phyloP scores from a whole-genome alignment of 2,113 vertebrate species.

The Ceyx melanurus region DNA sequence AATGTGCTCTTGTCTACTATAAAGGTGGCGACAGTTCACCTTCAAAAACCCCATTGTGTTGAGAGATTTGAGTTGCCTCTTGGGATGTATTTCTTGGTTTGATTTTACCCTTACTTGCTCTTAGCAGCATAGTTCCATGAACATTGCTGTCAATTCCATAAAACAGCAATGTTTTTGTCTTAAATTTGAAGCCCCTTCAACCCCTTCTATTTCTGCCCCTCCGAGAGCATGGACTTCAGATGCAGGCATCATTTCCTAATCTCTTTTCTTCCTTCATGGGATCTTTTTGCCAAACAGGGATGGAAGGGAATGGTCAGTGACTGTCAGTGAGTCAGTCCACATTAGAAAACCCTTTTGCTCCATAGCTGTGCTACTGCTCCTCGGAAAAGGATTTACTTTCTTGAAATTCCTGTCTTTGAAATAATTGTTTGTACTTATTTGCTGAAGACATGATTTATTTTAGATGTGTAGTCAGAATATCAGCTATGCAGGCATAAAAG shows the following conservation, averaged over 20 bases:
- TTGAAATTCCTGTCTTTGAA: background rate
- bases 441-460: background rate
- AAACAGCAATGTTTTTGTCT: background rate
- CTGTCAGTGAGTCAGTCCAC: accelerated
- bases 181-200: background rate
- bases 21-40: background rate
- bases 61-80: background rate
- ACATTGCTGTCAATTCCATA: background rate
- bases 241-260: background rate
- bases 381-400: background rate
- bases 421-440: background rate
- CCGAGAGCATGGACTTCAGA: background rate
- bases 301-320: background rate
- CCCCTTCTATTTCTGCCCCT: background rate
- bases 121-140: background rate
- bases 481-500: background rate
- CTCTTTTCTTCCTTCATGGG: background rate
- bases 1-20: background rate
- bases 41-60: background rate
- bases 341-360: background rate
- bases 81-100: background rate
- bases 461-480: background rate
- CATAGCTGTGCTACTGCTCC: background rate
- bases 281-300: background rate
- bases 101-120: background rate